Percentiles rank a stretch among this genome's conserved stretches.
These are phyloP conservation scores for Chaetorhynchus papuensis DNA, from an alignment of 2,113 vertebrate genomes.

Conservation along the genomic window DNA sequence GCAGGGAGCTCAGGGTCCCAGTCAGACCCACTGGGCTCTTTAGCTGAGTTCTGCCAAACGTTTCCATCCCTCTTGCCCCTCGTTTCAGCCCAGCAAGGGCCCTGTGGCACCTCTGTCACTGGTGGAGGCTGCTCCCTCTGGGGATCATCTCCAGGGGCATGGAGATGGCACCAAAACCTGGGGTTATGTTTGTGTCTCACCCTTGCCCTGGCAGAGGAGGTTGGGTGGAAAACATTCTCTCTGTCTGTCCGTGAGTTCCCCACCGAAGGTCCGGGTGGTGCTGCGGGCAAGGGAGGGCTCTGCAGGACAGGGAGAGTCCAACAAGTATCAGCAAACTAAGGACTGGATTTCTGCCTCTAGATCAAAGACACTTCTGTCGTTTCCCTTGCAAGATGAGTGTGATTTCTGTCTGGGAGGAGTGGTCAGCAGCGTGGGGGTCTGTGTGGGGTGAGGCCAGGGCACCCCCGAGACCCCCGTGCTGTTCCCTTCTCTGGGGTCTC, in stretches of 20 bases:
- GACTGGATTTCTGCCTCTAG: not conserved
- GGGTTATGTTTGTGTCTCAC: not conserved
- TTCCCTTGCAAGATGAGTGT: not conserved
- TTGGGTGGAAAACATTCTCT: not conserved
- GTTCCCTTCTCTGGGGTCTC: rapidly evolving
- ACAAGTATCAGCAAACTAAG: rapidly evolving
- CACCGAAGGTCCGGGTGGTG: too few species aligned
- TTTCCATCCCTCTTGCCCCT: not conserved
- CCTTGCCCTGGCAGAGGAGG: not conserved
- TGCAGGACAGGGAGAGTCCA: not conserved
- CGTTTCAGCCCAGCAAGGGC: not conserved
- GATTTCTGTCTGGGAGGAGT: not conserved
- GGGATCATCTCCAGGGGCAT: rapidly evolving
- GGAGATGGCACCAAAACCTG: not conserved
- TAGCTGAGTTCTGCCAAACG: not conserved
- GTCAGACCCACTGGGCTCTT: not conserved
- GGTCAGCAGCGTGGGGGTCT: rapidly evolving
- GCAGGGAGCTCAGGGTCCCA: not conserved
- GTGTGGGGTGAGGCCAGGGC: not conserved
- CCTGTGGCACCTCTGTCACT: not conserved
- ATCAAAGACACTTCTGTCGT: not conserved
- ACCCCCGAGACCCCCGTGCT: rapidly evolving
- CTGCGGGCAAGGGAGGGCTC: rapidly evolving
- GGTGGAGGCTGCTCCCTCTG: not conserved
- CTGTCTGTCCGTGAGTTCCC: rapidly evolving